Evolutionary conservation across 2,888 invertebrate genomes (phyloP), one percentile per base, ranked within the genome.

Genomic region (Limenitis camilla): DNA sequence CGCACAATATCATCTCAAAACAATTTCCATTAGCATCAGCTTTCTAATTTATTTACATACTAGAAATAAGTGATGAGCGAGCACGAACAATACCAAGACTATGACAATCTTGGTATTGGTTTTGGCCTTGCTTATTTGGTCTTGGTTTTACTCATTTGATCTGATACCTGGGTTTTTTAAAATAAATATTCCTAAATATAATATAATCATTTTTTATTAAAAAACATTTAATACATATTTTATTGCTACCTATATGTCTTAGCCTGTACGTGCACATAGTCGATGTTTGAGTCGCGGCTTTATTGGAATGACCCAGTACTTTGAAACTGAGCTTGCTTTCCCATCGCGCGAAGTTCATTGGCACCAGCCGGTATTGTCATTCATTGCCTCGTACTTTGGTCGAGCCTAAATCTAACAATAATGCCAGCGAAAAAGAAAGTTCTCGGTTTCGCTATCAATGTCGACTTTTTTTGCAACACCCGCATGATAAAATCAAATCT

Each of bases 341-440:
- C 79, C 78, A 72, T 53, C 74, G 71, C 70, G 71, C 71, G 75
- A 79, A 83, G 83, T 83, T 84, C 83, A 82, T 83, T 82, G 81
- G 79, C 81, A 81, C 72, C 69, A 61, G 60, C 60, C 64, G 59
- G 63, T 61, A 65, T 61, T 64, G 65, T 64, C 64, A 60, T 67
- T 66, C 63, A 61, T 67, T 64, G 62, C 52, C 65, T 63, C 62
- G 59, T 66, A 59, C 63, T 61, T 59, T 60, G 63, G 65, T 67
- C 69, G 71, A 72, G 71, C 75, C 75, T 78, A 78, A 79, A 76
- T 76, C 76, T 76, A 72, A 75, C 72, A 72, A 69, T 69, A 76
- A 75, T 75, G 72, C 69, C 71, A 69, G 76, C 69, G 70, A 78
- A 81, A 81, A 81, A 81, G 82, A 83, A 83, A 84, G 81, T 78